phyloP scores from a whole-genome alignment of 2,797 vertebrate genomes.

The Anabas testudineus region DNA sequence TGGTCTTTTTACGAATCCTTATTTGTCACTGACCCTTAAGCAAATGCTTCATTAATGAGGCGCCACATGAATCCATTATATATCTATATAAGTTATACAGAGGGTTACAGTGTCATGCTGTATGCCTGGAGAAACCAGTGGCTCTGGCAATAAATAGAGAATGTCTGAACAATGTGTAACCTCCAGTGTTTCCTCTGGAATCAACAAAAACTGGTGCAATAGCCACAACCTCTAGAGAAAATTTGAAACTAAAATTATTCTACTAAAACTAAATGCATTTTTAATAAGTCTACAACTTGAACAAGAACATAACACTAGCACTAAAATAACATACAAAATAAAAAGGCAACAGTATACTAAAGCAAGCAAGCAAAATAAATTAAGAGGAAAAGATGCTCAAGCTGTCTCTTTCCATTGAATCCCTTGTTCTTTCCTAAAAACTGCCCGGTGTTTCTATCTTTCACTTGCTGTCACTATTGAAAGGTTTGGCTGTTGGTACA shows the following conservation, averaged over 20 bases:
- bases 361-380: background rate
- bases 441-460: constrained; percentile 4
- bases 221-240: constrained; percentile 8
- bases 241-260: background rate
- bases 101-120: constrained; percentile 24
- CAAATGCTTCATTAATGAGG: constrained; percentile 34
- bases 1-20: too few species aligned
- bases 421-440: constrained; percentile 16
- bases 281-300: background rate
- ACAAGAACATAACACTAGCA: background rate
- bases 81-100: constrained; percentile 28
- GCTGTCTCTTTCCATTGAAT: constrained; percentile 2
- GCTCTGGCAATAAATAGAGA: constrained; percentile 49
- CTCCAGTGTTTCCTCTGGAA: constrained; percentile 22
- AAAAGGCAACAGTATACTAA: background rate
- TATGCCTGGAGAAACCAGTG: constrained; percentile 37
- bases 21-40: constrained; percentile 19
- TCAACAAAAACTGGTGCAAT: constrained; percentile 15
- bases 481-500: constrained; percentile 30
- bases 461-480: constrained; percentile 28
- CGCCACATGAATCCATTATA: constrained; percentile 3
- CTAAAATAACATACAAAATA: background rate
- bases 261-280: constrained; percentile 5
- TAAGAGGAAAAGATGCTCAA: background rate
- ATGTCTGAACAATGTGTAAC: constrained; percentile 32